Conservation (phyloP, 2,888 invertebrate species). For the Agrotis segetum region DNA sequence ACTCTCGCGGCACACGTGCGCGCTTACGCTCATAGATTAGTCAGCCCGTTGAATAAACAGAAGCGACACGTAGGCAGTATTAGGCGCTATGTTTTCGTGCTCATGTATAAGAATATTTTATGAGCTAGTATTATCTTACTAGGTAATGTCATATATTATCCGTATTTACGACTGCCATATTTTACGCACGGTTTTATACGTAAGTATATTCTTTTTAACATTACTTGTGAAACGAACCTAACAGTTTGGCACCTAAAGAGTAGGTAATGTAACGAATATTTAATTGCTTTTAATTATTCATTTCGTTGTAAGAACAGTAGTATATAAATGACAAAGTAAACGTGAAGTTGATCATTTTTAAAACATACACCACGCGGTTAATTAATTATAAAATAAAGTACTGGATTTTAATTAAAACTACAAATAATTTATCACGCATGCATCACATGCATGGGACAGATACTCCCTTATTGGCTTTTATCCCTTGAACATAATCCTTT, state of each 20-base stretch:
- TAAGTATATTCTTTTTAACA: not conserved
- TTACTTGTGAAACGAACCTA: not conserved
- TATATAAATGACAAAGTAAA: not conserved
- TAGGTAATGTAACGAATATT: not conserved
- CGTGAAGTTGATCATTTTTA: not conserved
- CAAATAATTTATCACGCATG: conserved; percentile 51
- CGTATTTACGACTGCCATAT: conserved; percentile 17
- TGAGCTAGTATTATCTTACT: conserved; percentile 30
- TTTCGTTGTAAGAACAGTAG: not conserved
- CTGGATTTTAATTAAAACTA: conserved; percentile 17
- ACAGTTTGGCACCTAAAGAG: not conserved
- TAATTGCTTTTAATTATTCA: not conserved
- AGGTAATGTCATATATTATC: conserved; percentile 28
- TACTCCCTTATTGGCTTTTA: conserved; percentile 60
- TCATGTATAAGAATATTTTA: conserved; percentile 33
- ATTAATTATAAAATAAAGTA: not conserved
- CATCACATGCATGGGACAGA: conserved; percentile 46
- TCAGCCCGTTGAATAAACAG: conserved; percentile 77
- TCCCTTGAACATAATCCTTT: conserved; percentile 58
- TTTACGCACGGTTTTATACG: not conserved
- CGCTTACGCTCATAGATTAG: conserved; percentile 72
- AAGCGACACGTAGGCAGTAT: conserved; percentile 71
- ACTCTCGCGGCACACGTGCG: conserved; percentile 82
- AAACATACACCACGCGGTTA: not conserved
- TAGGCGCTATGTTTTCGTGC: conserved; percentile 52